Percentiles rank a stretch among this genome's conserved stretches.
phyloP scores from a whole-genome alignment of 2,888 invertebrate genomes.

The Drosophila setosimentum region DNA sequence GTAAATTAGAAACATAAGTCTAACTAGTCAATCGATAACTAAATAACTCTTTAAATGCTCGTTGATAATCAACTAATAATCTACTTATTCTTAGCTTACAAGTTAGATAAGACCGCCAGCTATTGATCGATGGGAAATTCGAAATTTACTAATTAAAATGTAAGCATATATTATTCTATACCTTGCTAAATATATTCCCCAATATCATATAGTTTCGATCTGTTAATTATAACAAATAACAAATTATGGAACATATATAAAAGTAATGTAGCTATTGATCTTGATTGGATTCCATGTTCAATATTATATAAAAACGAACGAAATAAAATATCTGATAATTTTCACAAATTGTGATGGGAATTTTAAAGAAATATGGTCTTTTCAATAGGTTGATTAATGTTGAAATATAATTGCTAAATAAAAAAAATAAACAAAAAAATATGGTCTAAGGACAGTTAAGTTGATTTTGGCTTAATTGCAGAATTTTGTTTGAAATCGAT shows the following conservation, averaged over 20 bases:
- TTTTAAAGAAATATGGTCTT: no score
- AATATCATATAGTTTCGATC: conserved; percentile 42
- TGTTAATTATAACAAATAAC: conserved; percentile 21
- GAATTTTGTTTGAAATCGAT: not conserved
- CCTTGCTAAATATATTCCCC: conserved; percentile 37
- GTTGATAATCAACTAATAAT: not conserved
- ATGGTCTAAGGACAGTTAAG: not conserved
- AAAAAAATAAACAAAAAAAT: no score
- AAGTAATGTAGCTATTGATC: not conserved
- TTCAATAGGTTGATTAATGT: no score
- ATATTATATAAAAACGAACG: not conserved
- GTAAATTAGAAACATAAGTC: conserved; percentile 17
- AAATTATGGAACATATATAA: conserved; percentile 1
- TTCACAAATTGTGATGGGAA: no score
- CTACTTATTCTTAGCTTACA: conserved; percentile 20
- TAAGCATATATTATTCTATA: conserved; percentile 8
- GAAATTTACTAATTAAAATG: not conserved
- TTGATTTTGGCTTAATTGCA: not conserved
- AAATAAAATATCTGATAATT: not conserved
- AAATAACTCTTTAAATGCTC: not conserved
- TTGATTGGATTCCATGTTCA: not conserved
- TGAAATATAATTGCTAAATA: no score
- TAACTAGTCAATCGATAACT: conserved; percentile 2
- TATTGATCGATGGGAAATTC: not conserved
- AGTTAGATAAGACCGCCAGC: conserved; percentile 9